Evolutionary conservation across 2,113 vertebrate species (phyloP), one percentile per base, ranked within the genome.

Genomic region (Chloroceryle aenea): DNA sequence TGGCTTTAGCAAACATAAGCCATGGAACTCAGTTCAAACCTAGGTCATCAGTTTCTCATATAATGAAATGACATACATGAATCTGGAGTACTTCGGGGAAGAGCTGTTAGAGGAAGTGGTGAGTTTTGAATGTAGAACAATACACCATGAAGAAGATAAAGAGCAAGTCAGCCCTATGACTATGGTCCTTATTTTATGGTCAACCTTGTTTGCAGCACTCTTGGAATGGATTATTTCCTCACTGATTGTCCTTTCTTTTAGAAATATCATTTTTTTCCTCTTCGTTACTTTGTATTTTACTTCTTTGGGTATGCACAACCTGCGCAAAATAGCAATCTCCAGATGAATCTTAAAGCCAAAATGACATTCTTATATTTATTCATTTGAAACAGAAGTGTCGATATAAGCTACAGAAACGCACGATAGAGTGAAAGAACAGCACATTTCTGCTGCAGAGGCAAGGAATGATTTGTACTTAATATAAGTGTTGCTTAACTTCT

Each of bases 1-100:
- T 95, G 95, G 92, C 79, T 93, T 92, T 84, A 88, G 55, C 79
- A 95, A 94, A 87, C 30, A 38, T 19, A 85, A 94, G 58, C 74
- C 77, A 52, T 25, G 58, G 71, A 93, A 96, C 43, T 71, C 66
- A 87, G 56, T 55, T 93, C 72, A 77, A 83, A 83, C 55, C 38
- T 68, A 50, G n/a, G 47, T 83, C 74, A 40, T n/a, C 21, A 63
- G 47, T 47, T 21, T 30, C 47, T 73, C 83, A 81, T 4, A 5
- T 26, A 94, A 85, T 38, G 34, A 77, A 91, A 88, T 0, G 3
- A 79, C 52, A 29, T 45, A 72, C 3, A 34, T 66, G 86, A 93
- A 95, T 55, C 30, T 83, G 55, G 29, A 58, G 27, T 48, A 73
- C 30, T 86, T 59, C 61, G 55, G 42, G 45, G 40, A 94, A 91